These are phyloP conservation scores for Agrenia bidenticulata DNA, from an alignment of 2,888 invertebrate genomes.

Conservation along the genomic window DNA sequence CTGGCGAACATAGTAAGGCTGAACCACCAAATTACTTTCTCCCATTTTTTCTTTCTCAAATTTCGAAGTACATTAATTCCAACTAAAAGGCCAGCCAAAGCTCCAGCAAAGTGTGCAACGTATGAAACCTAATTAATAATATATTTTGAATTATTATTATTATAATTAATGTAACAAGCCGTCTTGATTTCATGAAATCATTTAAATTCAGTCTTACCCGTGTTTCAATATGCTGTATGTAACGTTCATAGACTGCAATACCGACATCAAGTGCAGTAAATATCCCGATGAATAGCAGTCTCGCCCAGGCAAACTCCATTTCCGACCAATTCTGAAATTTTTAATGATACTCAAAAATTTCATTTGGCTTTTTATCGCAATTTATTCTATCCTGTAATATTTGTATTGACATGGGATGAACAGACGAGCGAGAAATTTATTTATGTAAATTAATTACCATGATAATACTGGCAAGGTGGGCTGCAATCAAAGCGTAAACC, in stretches of 20 bases:
- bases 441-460: background rate
- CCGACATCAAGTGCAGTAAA: conserved; percentile 82
- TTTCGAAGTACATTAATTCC: conserved; percentile 72
- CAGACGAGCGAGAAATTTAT: background rate
- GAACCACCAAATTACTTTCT: conserved; percentile 77
- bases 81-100: conserved; percentile 78
- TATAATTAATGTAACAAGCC: too few relatives aligned
- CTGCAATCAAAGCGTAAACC: conserved; percentile 79
- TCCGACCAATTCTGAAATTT: conserved; percentile 84
- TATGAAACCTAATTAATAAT: conserved; percentile 71
- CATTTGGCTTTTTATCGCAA: too few relatives aligned
- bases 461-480: conserved; percentile 13
- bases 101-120: conserved; percentile 90
- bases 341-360: too few relatives aligned
- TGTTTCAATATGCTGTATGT: conserved; percentile 69
- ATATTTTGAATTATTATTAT: background rate
- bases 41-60: conserved; percentile 75
- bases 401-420: conserved; percentile 64
- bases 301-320: conserved; percentile 85
- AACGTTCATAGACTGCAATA: conserved; percentile 85
- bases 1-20: conserved; percentile 70
- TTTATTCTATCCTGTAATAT: conserved; percentile 8
- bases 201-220: conserved; percentile 57
- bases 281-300: conserved; percentile 77
- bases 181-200: too few relatives aligned